These are phyloP conservation scores for Daboia siamensis DNA, from an alignment of 2,113 vertebrate species.

Conservation along the genomic window DNA sequence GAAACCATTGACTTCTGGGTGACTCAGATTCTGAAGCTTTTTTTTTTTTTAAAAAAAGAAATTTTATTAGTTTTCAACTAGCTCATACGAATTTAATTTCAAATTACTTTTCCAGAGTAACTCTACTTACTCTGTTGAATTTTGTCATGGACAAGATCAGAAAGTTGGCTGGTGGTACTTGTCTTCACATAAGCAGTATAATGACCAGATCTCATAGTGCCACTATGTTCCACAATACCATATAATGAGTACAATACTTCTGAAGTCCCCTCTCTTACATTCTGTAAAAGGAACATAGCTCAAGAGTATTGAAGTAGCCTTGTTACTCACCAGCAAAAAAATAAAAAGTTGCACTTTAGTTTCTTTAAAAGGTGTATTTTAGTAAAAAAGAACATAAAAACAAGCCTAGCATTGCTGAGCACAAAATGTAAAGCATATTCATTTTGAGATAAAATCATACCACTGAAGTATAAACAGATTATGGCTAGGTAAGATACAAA, in stretches of 20 bases:
- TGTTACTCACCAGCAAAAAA: neutral
- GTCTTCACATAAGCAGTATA: slow-evolving; percentile 93
- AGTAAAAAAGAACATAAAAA: neutral
- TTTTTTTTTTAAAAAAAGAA: slow-evolving; percentile 9
- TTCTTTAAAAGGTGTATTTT: neutral
- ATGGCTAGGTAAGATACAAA: neutral
- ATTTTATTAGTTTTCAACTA: neutral
- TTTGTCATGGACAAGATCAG: slow-evolving; percentile 65
- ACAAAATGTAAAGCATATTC: neutral
- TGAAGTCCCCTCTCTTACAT: slow-evolving; percentile 73
- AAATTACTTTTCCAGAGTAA: neutral
- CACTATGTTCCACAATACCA: slow-evolving; percentile 93
- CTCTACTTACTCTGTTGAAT: slow-evolving; percentile 69
- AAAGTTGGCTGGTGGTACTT: slow-evolving; percentile 66
- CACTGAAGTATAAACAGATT: neutral
- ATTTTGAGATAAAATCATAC: neutral
- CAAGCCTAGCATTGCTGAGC: neutral
- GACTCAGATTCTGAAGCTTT: slow-evolving; percentile 68
- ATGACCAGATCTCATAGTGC: slow-evolving; percentile 96
- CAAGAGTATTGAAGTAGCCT: neutral
- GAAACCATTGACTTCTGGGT: slow-evolving; percentile 86
- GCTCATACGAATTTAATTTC: neutral
- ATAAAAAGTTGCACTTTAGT: neutral
- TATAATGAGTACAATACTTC: slow-evolving; percentile 87
- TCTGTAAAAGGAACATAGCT: slow-evolving; percentile 63